Base-by-base conservation (phyloP, 1,140 invertebrate species). In the Idris sp. region DNA sequence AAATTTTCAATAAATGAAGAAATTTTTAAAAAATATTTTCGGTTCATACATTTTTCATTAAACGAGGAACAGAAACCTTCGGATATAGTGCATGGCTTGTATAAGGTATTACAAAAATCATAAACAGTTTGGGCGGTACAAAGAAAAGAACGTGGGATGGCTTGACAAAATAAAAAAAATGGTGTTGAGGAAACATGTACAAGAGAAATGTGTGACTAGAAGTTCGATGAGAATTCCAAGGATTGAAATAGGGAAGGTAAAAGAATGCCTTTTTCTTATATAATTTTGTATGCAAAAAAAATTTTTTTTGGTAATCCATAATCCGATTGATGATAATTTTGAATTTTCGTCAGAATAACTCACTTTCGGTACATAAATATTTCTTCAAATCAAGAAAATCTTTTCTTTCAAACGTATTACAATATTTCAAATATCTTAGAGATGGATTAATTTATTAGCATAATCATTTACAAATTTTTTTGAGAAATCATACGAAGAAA, bases 81-180 rank as follows among this genome's bases (percentile, higher is more conserved):
- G 26, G 22, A 43, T 33, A 62, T 16, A 41, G 28, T 30, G 33
- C 40, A 16, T 41, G 8, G 19, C 11, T 14, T 54, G 48, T 28
- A 54, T 54, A 38, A 10, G 25, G 46, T 14, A 46, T 35, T 48
- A 38, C 40, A 41, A 41, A 41, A 69, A 58, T n/a, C 53, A 33
- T 30, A 30, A 35, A 49, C 28, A 58, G 36, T 58, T 59, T 53
- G 53, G 65, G 64, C 53, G 64, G 43, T 58, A 58, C 65, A 35
- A 51, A 43, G 65, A 59, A 40, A 31, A 53, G 46, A 69, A 44
- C 65, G 46, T 69, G 54, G 65, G 65, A 69, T 69, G 65, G 58
- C 36, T 51, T 38, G 2, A 16, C 8, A 9, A 25, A 41, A 41
- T 16, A n/a, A 35, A 62, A 62, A 65, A 67, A 67, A 67, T 67